Conservation (phyloP, 1,140 invertebrate species). For the Mercenaria mercenaria region DNA sequence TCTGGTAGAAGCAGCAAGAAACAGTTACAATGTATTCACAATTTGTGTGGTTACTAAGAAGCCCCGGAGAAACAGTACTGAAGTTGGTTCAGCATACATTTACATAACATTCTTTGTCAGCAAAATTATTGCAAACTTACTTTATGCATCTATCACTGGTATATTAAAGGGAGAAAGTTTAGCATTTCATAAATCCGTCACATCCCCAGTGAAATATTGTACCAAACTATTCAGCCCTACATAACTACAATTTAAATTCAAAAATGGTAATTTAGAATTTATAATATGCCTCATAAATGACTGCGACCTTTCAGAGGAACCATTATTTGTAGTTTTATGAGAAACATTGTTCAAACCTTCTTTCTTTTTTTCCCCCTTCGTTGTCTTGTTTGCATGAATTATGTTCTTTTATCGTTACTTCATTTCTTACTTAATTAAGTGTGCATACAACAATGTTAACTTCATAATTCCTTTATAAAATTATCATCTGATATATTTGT, state of each 20-base stretch:
- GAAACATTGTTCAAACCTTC: slow-evolving; percentile 3
- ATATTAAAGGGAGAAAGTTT: too few species aligned
- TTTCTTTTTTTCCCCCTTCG: background rate
- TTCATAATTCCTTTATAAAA: background rate
- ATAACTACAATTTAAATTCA: background rate
- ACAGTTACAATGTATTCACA: too few species aligned
- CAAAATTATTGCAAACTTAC: too few species aligned
- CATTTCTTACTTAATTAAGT: background rate
- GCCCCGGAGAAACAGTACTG: too few species aligned
- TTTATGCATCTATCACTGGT: too few species aligned
- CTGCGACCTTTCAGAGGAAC: background rate
- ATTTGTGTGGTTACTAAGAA: too few species aligned
- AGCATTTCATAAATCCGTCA: too few species aligned
- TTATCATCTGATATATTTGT: slow-evolving; percentile 11
- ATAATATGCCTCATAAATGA: background rate
- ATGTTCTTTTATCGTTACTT: background rate
- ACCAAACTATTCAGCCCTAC: too few species aligned
- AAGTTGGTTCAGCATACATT: too few species aligned
- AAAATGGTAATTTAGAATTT: background rate
- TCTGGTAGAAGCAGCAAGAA: too few species aligned
- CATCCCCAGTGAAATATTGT: too few species aligned
- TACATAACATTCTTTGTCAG: too few species aligned
- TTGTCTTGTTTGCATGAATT: background rate
- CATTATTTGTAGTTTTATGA: slow-evolving; percentile 4
- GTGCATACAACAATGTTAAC: slow-evolving; percentile 1